These are phyloP conservation scores for Okamejei kenojei DNA, from an alignment of 2,797 vertebrate species.

Conservation along the genomic window DNA sequence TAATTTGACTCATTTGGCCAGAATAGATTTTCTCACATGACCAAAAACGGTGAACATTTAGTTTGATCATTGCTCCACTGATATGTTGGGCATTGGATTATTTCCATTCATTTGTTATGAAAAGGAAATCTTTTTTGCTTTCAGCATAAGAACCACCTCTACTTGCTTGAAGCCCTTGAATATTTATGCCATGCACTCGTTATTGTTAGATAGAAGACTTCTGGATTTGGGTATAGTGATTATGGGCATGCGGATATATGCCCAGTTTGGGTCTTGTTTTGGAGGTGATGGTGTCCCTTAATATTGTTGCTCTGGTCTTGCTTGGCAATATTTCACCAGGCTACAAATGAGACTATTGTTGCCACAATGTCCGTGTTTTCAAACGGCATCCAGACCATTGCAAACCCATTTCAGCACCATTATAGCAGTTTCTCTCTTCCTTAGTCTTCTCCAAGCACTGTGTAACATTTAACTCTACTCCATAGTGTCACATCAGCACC, in stretches of 20 bases:
- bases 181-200: not conserved
- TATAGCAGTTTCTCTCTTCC: too few relatives aligned
- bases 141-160: not conserved
- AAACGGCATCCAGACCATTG: too few relatives aligned
- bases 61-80: not conserved
- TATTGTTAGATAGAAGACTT: not conserved
- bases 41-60: not conserved
- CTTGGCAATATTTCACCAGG: too few relatives aligned
- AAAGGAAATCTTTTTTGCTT: not conserved
- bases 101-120: not conserved
- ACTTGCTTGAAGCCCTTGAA: not conserved
- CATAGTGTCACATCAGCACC: too few relatives aligned
- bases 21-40: not conserved
- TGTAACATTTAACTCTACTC: too few relatives aligned
- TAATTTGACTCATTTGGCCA: not conserved
- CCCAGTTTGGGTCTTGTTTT: not conserved
- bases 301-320: not conserved
- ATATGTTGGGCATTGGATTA: not conserved
- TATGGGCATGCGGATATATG: not conserved
- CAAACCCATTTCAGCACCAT: too few relatives aligned
- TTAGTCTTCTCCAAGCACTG: too few relatives aligned
- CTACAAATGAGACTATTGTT: too few relatives aligned
- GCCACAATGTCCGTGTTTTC: too few relatives aligned
- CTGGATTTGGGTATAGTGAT: not conserved
- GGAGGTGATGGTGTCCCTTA: not conserved